A percentile compares a stretch with the other conserved stretches of the same genome.
phyloP scores from a whole-genome alignment of 2,113 vertebrate genomes.

The Siniperca knerii region DNA sequence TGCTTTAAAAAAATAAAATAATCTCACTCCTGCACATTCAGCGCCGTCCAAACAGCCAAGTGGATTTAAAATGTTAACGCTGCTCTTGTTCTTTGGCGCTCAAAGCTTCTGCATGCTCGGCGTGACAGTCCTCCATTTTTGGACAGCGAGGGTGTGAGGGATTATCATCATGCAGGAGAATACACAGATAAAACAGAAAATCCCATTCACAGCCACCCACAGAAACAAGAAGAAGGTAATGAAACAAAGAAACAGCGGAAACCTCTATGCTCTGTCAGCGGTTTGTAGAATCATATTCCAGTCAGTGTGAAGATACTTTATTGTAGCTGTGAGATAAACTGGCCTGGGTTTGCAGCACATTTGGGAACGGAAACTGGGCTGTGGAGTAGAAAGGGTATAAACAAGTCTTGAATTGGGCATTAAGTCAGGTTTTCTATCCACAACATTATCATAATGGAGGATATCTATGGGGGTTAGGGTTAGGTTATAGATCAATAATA shows the following conservation, averaged over 20 bases:
- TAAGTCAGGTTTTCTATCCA: not conserved
- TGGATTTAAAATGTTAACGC: not conserved
- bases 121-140: not conserved
- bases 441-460: not conserved
- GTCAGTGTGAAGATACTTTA: not conserved
- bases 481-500: not conserved
- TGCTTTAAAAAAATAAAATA: not conserved
- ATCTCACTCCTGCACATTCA: not conserved
- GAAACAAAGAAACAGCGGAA: not conserved
- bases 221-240: not conserved
- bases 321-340: not conserved
- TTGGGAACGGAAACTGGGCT: not conserved
- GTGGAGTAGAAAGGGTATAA: not conserved
- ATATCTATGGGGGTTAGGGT: not conserved
- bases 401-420: not conserved
- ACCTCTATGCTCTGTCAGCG: constrained; percentile 2
- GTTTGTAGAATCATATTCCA: not conserved
- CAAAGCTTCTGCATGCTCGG: constrained; percentile 26
- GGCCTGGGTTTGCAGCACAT: not conserved
- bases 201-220: constrained; percentile 43
- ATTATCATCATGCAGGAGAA: constrained; percentile 27
- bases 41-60: not conserved
- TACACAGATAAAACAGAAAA: constrained; percentile 14
- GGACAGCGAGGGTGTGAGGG: not conserved
- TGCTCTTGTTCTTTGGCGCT: not conserved